These are phyloP conservation scores for Myotis davidii DNA, from an alignment of 2,113 vertebrate genomes.

Conservation along the genomic window DNA sequence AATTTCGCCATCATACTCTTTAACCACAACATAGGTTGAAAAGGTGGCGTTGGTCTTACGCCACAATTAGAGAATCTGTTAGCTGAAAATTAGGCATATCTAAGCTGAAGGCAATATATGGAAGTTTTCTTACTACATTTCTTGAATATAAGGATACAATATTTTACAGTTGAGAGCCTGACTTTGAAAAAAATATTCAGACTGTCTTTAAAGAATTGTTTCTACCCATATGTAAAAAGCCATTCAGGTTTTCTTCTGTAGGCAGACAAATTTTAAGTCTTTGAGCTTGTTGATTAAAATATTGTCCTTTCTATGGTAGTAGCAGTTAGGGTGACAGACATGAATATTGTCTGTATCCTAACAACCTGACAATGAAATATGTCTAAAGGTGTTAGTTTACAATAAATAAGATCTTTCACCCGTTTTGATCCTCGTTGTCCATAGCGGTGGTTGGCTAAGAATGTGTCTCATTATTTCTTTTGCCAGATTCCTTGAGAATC, in stretches of 20 bases:
- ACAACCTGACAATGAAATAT: background rate
- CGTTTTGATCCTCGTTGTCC: background rate
- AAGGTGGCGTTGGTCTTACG: background rate
- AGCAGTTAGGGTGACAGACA: background rate
- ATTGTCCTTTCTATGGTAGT: background rate
- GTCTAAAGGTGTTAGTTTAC: background rate
- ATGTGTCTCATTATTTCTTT: background rate
- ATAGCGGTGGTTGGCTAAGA: background rate
- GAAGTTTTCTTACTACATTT: background rate
- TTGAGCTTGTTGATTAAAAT: background rate
- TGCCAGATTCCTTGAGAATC: background rate
- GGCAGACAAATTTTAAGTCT: background rate
- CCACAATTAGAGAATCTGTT: background rate
- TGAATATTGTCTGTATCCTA: background rate
- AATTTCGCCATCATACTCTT: background rate
- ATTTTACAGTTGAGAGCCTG: background rate
- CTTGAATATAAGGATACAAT: background rate
- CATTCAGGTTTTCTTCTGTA: background rate
- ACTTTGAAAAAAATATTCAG: background rate
- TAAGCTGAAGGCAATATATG: background rate
- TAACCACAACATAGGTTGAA: background rate
- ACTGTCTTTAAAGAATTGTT: background rate
- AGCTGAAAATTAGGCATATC: background rate
- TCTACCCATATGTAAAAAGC: background rate
- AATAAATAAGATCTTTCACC: background rate